Percentiles rank a stretch among this genome's conserved stretches.
These are phyloP conservation scores for Syngnathus floridae DNA, from an alignment of 2,113 vertebrate species.

Conservation along the genomic window DNA sequence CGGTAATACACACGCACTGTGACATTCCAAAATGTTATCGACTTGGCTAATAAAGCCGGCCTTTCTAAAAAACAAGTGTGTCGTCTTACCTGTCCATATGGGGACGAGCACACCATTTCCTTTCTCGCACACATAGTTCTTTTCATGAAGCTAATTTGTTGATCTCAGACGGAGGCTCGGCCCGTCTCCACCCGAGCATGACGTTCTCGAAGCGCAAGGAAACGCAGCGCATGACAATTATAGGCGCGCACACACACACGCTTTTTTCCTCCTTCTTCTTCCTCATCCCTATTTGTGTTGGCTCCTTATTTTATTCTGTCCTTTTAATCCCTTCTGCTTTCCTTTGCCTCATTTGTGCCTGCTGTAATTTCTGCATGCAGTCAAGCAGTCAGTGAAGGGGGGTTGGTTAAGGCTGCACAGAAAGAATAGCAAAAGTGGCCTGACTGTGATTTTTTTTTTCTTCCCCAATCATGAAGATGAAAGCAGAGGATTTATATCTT, in stretches of 20 bases:
- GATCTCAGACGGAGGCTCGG: slow-evolving; percentile 94
- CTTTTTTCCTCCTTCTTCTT: slow-evolving; percentile 13
- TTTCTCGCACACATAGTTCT: slow-evolving; percentile 20
- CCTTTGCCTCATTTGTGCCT: slow-evolving; percentile 5
- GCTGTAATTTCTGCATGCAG: slow-evolving; percentile 33
- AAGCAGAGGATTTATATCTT: slow-evolving; percentile 16
- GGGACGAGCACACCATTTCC: slow-evolving; percentile 10
- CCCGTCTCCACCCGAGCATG: slow-evolving; percentile 91
- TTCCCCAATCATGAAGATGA: slow-evolving; percentile 17
- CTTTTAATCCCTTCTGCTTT: slow-evolving; percentile 39
- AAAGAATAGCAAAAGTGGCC: slow-evolving; percentile 11
- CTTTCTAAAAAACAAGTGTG: slow-evolving; percentile 73
- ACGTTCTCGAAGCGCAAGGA: slow-evolving; percentile 76
- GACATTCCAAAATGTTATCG: slow-evolving; percentile 88
- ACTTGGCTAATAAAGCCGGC: slow-evolving; percentile 92
- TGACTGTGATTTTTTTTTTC: slow-evolving; percentile 5
- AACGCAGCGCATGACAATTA: slow-evolving; percentile 92
- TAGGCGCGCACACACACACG: slow-evolving; percentile 62
- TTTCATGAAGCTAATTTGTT: slow-evolving; percentile 68
- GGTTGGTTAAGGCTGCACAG: slow-evolving; percentile 16
- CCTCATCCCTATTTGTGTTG: slow-evolving; percentile 26
- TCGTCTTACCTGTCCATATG: slow-evolving; percentile 66
- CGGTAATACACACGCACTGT: neutral
- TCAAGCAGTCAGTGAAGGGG: slow-evolving; percentile 25
- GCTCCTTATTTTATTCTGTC: slow-evolving; percentile 25